Percentiles rank a stretch among this genome's conserved stretches.
Evolutionary conservation across 30 jellyfish, hydroid and myxozoan species (phyloP).

Genomic region (Rhopilema esculentum): DNA sequence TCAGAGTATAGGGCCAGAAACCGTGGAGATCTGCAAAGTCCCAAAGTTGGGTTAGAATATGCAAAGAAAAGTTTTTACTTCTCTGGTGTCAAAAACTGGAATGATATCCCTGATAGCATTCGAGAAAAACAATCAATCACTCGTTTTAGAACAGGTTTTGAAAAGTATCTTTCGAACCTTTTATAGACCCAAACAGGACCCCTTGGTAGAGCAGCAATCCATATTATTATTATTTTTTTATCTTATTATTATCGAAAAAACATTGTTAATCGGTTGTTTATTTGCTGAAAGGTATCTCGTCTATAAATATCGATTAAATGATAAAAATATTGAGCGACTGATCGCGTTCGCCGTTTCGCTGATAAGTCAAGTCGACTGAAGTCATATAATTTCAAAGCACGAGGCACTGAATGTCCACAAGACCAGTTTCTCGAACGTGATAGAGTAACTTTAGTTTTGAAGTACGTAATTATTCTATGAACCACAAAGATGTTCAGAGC

Average conservation of each 20-base stretch:
- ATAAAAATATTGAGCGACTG: no score
- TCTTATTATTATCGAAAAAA: neutral
- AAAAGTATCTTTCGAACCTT: constrained; percentile 12
- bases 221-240: neutral
- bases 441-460: no score
- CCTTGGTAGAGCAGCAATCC: constrained; percentile 28
- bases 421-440: no score
- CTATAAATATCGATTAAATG: no score
- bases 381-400: no score
- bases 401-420: no score
- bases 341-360: no score
- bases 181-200: constrained; percentile 8
- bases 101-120: constrained; percentile 35
- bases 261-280: no score
- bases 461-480: no score
- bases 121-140: constrained; percentile 24
- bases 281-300: no score
- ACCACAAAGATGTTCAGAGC: no score
- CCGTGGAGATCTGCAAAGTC: constrained; percentile 23
- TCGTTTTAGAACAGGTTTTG: neutral
- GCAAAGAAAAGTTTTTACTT: constrained; percentile 22
- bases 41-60: constrained; percentile 25
- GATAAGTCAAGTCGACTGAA: no score
- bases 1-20: constrained; percentile 27
- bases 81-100: constrained; percentile 39